Evolutionary conservation across 2,797 vertebrate species (phyloP).

Genomic region (Tarsius wallacei): DNA sequence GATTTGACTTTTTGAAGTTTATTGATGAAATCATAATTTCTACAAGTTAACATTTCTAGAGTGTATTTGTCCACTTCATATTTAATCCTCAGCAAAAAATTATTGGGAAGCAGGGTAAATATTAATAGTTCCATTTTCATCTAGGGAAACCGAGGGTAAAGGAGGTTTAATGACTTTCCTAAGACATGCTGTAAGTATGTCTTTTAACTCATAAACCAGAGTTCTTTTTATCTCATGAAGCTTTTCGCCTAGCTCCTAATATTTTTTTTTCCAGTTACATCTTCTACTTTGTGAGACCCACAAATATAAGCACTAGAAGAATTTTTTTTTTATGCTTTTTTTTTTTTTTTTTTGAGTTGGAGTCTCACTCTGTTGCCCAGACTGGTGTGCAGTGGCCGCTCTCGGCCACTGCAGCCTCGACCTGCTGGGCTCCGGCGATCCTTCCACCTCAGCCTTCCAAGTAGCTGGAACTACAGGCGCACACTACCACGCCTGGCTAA

Average conservation of each 20-base stretch:
- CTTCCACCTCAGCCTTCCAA: too few species aligned
- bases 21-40: not conserved
- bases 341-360: too few species aligned
- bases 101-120: not conserved
- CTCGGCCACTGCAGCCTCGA: too few species aligned
- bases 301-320: not conserved
- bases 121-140: not conserved
- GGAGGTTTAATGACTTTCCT: not conserved
- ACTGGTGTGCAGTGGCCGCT: too few species aligned
- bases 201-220: not conserved
- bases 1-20: not conserved
- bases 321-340: not conserved
- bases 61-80: not conserved
- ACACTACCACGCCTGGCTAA: too few species aligned
- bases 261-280: not conserved
- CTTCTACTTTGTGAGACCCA: not conserved
- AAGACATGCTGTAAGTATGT: not conserved
- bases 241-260: not conserved
- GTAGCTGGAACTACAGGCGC: too few species aligned
- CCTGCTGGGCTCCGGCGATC: too few species aligned
- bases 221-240: conserved; percentile 22
- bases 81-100: conserved; percentile 14
- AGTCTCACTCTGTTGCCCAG: too few species aligned
- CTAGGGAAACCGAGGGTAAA: not conserved
- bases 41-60: not conserved